Percentiles rank a stretch among this genome's conserved stretches.
These are phyloP conservation scores for Microcebus jonahi DNA, from an alignment of 2,113 vertebrate species.

Conservation along the genomic window DNA sequence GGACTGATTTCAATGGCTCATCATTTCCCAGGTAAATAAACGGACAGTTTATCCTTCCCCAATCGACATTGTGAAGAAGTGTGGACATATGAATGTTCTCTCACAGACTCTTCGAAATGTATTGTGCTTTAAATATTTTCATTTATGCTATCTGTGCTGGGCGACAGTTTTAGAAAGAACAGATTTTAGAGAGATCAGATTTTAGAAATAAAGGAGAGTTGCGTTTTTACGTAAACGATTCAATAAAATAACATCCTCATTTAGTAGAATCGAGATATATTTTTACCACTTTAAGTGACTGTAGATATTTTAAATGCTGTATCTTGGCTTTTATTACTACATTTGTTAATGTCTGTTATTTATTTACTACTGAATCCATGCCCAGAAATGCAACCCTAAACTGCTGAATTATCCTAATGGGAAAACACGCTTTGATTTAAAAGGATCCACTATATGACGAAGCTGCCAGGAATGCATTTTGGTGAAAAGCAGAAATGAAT, in stretches of 20 bases:
- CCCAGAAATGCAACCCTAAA: background rate
- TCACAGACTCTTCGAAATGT: background rate
- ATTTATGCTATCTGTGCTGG: background rate
- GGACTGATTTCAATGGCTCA: background rate
- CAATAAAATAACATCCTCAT: background rate
- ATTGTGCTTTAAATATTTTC: background rate
- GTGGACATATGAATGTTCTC: background rate
- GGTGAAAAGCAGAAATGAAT: background rate
- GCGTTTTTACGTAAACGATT: background rate
- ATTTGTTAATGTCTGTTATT: background rate
- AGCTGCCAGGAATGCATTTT: background rate
- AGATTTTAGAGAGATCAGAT: background rate
- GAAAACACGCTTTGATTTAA: background rate
- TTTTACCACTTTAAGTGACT: background rate
- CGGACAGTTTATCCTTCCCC: background rate
- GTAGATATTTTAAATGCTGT: background rate
- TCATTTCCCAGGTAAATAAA: background rate
- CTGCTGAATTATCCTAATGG: background rate
- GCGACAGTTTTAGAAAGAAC: background rate
- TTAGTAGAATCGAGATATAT: background rate
- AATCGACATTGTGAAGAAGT: background rate
- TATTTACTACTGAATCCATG: background rate
- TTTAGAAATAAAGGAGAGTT: background rate
- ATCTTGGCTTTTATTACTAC: background rate
- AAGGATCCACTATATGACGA: background rate